Evolutionary conservation across 2,113 vertebrate species (phyloP).

Genomic region (Albula glossodonta): DNA sequence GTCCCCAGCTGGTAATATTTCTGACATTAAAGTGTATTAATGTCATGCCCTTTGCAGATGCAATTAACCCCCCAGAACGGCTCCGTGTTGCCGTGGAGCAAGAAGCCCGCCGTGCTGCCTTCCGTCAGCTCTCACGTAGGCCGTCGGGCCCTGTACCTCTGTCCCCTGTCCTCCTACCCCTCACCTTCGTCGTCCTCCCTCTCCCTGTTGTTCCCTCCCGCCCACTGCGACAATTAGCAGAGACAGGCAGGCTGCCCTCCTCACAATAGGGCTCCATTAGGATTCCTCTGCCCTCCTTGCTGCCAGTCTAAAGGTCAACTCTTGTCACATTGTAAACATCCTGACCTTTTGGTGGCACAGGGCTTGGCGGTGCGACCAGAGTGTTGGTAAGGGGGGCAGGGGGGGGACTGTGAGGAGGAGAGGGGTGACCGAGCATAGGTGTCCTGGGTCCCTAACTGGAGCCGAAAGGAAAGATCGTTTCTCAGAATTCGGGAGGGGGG

Average conservation of each 20-base stretch:
- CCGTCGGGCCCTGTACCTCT: constrained; percentile 2
- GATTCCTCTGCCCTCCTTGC: constrained; percentile 17
- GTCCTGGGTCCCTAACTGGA: not conserved
- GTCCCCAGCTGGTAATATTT: constrained; percentile 60
- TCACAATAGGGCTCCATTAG: constrained; percentile 15
- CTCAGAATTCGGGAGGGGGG: not conserved
- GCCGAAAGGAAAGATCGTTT: not conserved
- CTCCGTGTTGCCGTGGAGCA: constrained; percentile 33
- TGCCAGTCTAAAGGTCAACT: constrained; percentile 39
- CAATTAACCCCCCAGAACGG: constrained; percentile 67
- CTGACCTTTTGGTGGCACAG: constrained; percentile 30
- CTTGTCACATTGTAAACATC: constrained; percentile 38
- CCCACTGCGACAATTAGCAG: not conserved
- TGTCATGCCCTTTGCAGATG: constrained; percentile 73
- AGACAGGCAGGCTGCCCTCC: constrained; percentile 21
- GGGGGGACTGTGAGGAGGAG: not conserved
- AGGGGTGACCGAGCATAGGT: not conserved
- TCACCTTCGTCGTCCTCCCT: constrained; percentile 11
- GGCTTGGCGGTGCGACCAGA: constrained; percentile 3
- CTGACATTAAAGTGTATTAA: constrained; percentile 75
- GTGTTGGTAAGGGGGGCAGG: not conserved
- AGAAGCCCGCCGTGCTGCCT: constrained; percentile 26
- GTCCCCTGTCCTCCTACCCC: constrained; percentile 33
- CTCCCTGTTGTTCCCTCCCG: not conserved
- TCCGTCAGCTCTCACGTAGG: constrained; percentile 34